Evolutionary conservation across 1,140 invertebrate species (phyloP).

Genomic region (Drosophila santomea): DNA sequence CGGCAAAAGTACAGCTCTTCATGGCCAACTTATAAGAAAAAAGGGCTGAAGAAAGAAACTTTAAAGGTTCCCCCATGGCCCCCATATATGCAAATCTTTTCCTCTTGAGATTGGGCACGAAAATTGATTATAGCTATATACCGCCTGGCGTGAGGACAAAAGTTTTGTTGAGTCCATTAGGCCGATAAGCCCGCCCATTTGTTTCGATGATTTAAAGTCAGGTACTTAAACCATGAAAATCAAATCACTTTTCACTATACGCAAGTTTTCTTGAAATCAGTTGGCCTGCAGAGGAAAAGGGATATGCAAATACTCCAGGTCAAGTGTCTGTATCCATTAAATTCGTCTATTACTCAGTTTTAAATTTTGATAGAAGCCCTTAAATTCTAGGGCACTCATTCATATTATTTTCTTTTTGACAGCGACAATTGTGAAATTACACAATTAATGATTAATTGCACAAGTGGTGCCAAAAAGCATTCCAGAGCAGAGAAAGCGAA

Average conservation of each 20-base stretch:
- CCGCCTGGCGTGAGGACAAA: slow-evolving; percentile 6
- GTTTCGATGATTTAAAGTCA: slow-evolving; percentile 20
- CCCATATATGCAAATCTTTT: slow-evolving; percentile 34
- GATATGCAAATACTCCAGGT: neutral
- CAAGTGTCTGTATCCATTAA: neutral
- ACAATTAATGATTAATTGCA: slow-evolving; percentile 44
- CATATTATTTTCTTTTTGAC: neutral
- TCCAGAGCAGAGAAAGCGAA: neutral
- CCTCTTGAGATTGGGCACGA: slow-evolving; percentile 5
- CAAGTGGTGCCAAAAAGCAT: neutral
- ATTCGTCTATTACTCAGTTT: neutral
- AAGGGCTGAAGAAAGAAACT: neutral
- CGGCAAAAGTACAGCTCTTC: slow-evolving; percentile 13
- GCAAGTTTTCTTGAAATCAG: neutral
- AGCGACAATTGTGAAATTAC: slow-evolving; percentile 31
- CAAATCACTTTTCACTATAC: neutral
- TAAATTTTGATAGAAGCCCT: neutral
- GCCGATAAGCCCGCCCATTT: slow-evolving; percentile 18
- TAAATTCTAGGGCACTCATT: neutral
- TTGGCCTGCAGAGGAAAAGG: neutral
- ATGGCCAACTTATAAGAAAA: neutral
- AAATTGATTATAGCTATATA: slow-evolving; percentile 36
- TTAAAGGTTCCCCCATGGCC: neutral
- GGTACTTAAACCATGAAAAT: neutral
- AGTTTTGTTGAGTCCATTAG: slow-evolving; percentile 25